Conservation (phyloP, 2,888 invertebrate genomes). For the Trilocha varians region DNA sequence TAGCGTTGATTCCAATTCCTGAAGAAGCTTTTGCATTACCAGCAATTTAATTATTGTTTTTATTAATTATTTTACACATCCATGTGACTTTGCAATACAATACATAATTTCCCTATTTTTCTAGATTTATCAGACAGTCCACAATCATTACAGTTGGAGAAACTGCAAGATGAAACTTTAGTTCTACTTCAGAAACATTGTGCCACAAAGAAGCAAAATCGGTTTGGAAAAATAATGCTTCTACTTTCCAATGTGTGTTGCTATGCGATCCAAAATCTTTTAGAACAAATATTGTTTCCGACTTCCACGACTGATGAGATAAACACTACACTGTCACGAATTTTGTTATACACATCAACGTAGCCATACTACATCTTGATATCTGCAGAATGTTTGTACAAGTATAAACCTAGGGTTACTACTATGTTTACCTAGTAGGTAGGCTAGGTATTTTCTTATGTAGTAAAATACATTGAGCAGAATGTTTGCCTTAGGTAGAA, state of each 20-base stretch:
- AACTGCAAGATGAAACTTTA: slow-evolving; percentile 87
- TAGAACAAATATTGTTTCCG: slow-evolving; percentile 83
- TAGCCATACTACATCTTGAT: slow-evolving; percentile 8
- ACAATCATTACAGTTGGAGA: slow-evolving; percentile 62
- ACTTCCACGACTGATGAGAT: slow-evolving; percentile 68
- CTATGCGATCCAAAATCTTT: slow-evolving; percentile 33
- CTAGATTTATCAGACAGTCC: slow-evolving; percentile 33
- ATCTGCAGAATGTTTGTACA: no score
- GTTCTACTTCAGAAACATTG: slow-evolving; percentile 84
- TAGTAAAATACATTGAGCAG: no score
- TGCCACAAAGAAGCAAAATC: slow-evolving; percentile 51
- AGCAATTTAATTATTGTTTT: no score
- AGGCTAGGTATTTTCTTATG: no score
- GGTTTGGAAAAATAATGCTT: slow-evolving; percentile 83
- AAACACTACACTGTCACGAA: slow-evolving; percentile 37
- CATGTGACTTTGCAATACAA: no score
- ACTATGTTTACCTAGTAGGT: no score
- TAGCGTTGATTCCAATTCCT: no score
- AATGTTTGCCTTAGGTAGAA: no score
- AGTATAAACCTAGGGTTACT: no score
- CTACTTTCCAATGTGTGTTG: slow-evolving; percentile 78
- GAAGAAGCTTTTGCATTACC: no score
- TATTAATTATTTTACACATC: no score
- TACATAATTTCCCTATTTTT: slow-evolving; percentile 3
- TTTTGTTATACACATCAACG: slow-evolving; percentile 41